These are phyloP conservation scores for Masticophis lateralis DNA, from an alignment of 2,797 vertebrate genomes.

Conservation along the genomic window DNA sequence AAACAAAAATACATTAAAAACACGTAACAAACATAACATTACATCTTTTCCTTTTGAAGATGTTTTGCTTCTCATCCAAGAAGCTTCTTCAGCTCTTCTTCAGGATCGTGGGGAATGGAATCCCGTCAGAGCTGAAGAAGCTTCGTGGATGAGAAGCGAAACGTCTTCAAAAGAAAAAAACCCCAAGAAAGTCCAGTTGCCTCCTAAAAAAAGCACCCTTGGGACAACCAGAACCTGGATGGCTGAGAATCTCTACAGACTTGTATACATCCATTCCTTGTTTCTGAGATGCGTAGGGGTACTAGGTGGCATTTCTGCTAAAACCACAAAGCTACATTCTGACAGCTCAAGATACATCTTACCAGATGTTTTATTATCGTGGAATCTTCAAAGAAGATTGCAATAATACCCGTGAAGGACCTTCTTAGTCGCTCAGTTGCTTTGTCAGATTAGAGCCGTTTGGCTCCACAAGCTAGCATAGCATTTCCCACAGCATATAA, in stretches of 20 bases:
- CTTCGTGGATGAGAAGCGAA: no score
- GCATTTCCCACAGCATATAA: neutral
- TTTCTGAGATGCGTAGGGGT: neutral
- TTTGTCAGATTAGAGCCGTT: neutral
- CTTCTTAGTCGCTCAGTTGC: neutral
- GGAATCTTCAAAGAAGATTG: neutral
- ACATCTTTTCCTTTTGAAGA: no score
- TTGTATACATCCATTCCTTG: neutral
- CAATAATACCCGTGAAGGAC: neutral
- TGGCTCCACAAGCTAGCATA: neutral
- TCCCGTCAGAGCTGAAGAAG: no score
- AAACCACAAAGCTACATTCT: neutral
- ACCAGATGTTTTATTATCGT: neutral
- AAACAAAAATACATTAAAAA: no score
- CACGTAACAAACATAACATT: no score
- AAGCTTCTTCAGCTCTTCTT: no score
- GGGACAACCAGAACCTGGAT: neutral
- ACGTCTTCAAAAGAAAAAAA: no score
- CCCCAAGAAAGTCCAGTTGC: no score
- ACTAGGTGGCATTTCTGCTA: neutral
- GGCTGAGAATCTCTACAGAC: neutral
- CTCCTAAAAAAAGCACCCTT: neutral
- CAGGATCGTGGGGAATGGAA: no score
- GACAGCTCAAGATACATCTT: neutral
- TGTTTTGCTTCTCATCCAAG: no score